These are phyloP conservation scores for Phrynosoma blainvillii DNA, from an alignment of 2,113 vertebrate species.

Conservation along the genomic window DNA sequence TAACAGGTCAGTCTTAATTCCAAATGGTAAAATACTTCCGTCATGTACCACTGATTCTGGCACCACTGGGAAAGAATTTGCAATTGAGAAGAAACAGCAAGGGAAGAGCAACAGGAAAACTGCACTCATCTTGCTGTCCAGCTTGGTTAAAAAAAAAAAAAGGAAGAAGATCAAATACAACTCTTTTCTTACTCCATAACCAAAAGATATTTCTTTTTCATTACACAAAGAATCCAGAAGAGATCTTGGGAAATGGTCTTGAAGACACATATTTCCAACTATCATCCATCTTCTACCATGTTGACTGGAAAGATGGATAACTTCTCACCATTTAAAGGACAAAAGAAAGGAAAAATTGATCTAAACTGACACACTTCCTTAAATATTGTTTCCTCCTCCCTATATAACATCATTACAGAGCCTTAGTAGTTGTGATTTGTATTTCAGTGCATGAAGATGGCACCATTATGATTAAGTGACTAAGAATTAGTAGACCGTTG, in stretches of 20 bases:
- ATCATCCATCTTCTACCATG: neutral
- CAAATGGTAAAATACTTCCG: neutral
- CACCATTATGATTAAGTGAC: neutral
- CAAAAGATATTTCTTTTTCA: neutral
- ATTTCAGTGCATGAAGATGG: neutral
- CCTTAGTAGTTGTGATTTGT: neutral
- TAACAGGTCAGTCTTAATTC: neutral
- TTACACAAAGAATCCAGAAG: neutral
- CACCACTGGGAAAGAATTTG: neutral
- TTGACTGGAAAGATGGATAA: neutral
- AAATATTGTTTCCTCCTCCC: neutral
- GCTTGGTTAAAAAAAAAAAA: neutral
- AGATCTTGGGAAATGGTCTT: neutral
- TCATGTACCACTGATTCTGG: neutral
- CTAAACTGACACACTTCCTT: neutral
- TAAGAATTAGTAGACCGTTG: conserved; percentile 31
- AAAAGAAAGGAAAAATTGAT: neutral
- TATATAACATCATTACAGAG: neutral
- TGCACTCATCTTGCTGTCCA: neutral
- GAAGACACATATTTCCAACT: neutral
- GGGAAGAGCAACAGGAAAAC: neutral
- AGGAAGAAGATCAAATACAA: neutral
- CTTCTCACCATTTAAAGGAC: neutral
- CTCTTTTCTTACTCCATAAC: neutral
- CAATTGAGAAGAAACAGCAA: neutral